Percentiles rank a stretch among this genome's conserved stretches.
Conservation (phyloP, 2,797 vertebrate species). For the Euthynnus affinis region DNA sequence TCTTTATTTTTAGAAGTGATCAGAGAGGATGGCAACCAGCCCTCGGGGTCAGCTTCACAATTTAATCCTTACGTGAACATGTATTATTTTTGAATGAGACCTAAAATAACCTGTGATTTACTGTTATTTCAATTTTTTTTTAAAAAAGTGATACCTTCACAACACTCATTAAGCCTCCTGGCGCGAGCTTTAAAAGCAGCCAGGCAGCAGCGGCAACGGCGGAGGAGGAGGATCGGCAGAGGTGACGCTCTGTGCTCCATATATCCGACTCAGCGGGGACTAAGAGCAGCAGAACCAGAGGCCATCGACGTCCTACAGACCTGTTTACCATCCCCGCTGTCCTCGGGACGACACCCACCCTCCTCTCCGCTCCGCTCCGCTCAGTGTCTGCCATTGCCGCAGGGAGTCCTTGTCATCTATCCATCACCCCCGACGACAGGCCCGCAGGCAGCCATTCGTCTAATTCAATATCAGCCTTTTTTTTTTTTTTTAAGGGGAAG, state of each 20-base stretch:
- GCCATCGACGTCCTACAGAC: constrained; percentile 67
- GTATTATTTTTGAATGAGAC: no score
- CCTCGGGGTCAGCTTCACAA: no score
- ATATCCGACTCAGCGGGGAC: constrained; percentile 52
- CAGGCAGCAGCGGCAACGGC: neutral
- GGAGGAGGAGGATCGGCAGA: constrained; percentile 17
- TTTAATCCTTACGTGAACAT: no score
- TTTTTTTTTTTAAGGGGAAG: constrained; percentile 54
- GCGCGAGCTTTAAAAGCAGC: constrained; percentile 22
- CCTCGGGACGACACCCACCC: constrained; percentile 42
- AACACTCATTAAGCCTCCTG: neutral
- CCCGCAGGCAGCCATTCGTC: constrained; percentile 61
- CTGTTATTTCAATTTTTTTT: neutral
- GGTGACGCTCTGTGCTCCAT: constrained; percentile 56
- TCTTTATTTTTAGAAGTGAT: no score
- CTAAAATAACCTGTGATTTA: neutral
- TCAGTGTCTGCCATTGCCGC: constrained; percentile 67
- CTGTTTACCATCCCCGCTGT: constrained; percentile 55
- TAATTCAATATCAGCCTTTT: constrained; percentile 55
- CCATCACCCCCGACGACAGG: constrained; percentile 66
- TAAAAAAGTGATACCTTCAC: neutral
- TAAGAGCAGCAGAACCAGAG: constrained; percentile 59
- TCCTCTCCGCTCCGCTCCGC: neutral
- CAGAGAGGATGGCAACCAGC: no score
- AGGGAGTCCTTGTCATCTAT: constrained; percentile 77